Percentiles rank a stretch among this genome's conserved stretches.
Conservation (phyloP, 2,888 invertebrate genomes). For the Drosophila borborema region DNA sequence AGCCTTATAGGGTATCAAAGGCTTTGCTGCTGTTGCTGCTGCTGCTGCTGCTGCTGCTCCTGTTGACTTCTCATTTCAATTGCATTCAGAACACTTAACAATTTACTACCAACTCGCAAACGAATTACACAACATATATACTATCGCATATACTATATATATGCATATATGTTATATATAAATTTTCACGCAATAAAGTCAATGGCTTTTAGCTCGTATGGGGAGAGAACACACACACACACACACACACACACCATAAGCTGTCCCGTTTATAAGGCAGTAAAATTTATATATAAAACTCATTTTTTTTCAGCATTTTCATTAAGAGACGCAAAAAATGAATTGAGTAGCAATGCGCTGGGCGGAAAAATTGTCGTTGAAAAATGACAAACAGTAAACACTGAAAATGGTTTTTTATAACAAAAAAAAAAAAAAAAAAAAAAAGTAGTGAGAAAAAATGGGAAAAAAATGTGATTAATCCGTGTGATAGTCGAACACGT, state of each 20-base stretch:
- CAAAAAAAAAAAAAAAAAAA: conserved; percentile 1
- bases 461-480: conserved; percentile 25
- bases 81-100: conserved; percentile 74
- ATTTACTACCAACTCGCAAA: conserved; percentile 61
- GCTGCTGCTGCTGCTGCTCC: conserved; percentile 24
- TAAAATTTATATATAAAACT: conserved; percentile 38
- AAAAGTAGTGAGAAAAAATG: not conserved
- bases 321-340: conserved; percentile 32
- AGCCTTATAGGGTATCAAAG: conserved; percentile 37
- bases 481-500: conserved; percentile 2
- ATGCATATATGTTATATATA: conserved; percentile 39
- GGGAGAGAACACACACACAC: not conserved
- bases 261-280: conserved; percentile 35
- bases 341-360: conserved; percentile 17
- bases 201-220: conserved; percentile 39
- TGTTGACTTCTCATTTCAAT: conserved; percentile 69
- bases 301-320: conserved; percentile 38
- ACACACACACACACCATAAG: not conserved
- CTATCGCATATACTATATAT: not conserved
- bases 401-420: conserved; percentile 5
- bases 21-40: conserved; percentile 24
- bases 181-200: conserved; percentile 72
- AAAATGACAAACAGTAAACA: conserved; percentile 16
- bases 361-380: conserved; percentile 19
- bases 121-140: conserved; percentile 36